These are phyloP conservation scores for Protobothrops mucrosquamatus DNA, from an alignment of 2,113 vertebrate species.

Conservation along the genomic window DNA sequence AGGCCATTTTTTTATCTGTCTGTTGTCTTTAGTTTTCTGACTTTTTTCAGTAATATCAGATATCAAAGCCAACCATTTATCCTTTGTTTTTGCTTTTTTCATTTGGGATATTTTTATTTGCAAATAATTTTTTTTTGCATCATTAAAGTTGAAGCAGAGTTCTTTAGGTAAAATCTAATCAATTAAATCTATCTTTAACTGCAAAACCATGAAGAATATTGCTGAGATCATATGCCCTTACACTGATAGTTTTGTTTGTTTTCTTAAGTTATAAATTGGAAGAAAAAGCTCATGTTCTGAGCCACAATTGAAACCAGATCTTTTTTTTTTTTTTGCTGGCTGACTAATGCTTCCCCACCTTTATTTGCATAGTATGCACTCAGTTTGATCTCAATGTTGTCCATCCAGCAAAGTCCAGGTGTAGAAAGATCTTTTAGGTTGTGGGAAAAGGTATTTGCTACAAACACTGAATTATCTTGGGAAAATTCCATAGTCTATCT, in stretches of 20 bases:
- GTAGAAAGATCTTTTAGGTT: neutral
- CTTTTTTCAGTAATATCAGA: neutral
- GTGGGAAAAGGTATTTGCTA: neutral
- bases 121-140: neutral
- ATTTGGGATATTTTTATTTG: neutral
- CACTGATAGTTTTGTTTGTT: neutral
- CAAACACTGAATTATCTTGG: neutral
- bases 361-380: neutral
- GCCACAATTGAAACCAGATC: neutral
- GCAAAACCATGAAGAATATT: neutral
- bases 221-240: neutral
- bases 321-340: neutral
- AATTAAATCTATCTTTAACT: neutral
- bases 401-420: neutral
- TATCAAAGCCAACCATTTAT: neutral
- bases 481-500: neutral
- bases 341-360: neutral
- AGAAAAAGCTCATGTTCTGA: neutral
- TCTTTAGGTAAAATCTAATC: neutral
- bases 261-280: neutral
- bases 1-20: neutral
- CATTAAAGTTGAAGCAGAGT: neutral
- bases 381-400: neutral
- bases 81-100: neutral
- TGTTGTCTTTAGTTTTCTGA: neutral